These are phyloP conservation scores for Shargacucullia verbasci DNA, from an alignment of 2,888 invertebrate genomes.

Conservation along the genomic window DNA sequence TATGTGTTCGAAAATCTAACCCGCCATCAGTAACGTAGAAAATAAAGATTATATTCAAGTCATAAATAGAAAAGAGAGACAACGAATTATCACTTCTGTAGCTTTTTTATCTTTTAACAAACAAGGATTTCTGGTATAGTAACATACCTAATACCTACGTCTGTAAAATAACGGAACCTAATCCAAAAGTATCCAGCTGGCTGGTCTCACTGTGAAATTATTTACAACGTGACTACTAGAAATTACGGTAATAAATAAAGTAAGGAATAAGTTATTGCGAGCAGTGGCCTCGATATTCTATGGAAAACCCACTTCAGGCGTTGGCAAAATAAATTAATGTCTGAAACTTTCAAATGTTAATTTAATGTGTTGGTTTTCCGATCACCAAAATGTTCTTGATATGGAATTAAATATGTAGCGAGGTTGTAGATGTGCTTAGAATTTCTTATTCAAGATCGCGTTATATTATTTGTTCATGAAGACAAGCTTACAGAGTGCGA, in stretches of 20 bases:
- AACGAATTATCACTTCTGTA: too few species aligned
- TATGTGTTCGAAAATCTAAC: too few species aligned
- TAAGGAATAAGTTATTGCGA: slow-evolving; percentile 42
- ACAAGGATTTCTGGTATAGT: too few species aligned
- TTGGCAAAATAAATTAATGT: slow-evolving; percentile 46
- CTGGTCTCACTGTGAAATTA: slow-evolving; percentile 30
- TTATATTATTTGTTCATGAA: too few species aligned
- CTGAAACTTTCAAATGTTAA: slow-evolving; percentile 41
- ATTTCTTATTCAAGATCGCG: too few species aligned
- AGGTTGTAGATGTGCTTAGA: too few species aligned
- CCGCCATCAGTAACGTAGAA: too few species aligned
- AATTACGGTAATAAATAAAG: slow-evolving; percentile 50
- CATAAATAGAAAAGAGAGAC: too few species aligned
- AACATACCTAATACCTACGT: background rate
- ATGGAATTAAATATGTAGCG: background rate
- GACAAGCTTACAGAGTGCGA: too few species aligned
- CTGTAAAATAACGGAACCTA: slow-evolving; percentile 4
- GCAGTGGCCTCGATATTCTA: slow-evolving; percentile 41
- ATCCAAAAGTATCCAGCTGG: slow-evolving; percentile 36
- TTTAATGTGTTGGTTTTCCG: slow-evolving; percentile 36
- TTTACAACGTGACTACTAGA: slow-evolving; percentile 39
- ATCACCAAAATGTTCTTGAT: slow-evolving; percentile 19
- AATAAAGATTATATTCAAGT: too few species aligned
- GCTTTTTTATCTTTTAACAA: too few species aligned
- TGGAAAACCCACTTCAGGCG: slow-evolving; percentile 27